Percentiles rank a stretch among this genome's conserved stretches.
These are phyloP conservation scores for Mastacembelus armatus DNA, from an alignment of 2,797 vertebrate species.

Conservation along the genomic window DNA sequence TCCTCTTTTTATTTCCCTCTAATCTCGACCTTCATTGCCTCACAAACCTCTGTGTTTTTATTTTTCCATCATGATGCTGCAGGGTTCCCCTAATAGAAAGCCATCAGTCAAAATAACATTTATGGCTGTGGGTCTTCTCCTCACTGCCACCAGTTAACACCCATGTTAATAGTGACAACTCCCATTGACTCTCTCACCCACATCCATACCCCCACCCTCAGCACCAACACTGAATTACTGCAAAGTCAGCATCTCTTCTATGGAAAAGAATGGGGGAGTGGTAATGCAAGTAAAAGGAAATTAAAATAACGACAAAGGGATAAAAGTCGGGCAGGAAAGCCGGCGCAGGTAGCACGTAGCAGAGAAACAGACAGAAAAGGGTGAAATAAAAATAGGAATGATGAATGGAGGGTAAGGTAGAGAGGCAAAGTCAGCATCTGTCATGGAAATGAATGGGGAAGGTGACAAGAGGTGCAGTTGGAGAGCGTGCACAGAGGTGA, in stretches of 20 bases:
- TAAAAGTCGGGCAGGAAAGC: background rate
- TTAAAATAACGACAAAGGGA: slow-evolving; percentile 11
- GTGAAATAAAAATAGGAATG: slow-evolving; percentile 20
- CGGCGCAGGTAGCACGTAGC: background rate
- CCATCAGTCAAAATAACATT: slow-evolving; percentile 95
- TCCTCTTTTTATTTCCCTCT: slow-evolving; percentile 34
- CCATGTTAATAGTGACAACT: slow-evolving; percentile 84
- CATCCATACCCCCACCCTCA: slow-evolving; percentile 25
- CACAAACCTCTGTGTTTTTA: background rate
- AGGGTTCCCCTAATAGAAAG: slow-evolving; percentile 89
- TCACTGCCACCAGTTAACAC: slow-evolving; percentile 86
- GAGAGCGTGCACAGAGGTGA: slow-evolving; percentile 62
- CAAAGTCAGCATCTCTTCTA: slow-evolving; percentile 89
- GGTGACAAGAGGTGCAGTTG: slow-evolving; percentile 49
- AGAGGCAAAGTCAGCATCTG: slow-evolving; percentile 52
- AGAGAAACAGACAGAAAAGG: background rate
- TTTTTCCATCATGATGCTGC: slow-evolving; percentile 48
- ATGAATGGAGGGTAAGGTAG: slow-evolving; percentile 24
- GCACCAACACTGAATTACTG: slow-evolving; percentile 77
- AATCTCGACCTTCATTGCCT: background rate
- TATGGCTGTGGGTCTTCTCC: slow-evolving; percentile 85
- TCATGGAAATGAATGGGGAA: slow-evolving; percentile 52
- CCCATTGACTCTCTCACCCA: background rate
- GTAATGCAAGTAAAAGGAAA: background rate
- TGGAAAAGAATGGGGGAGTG: slow-evolving; percentile 59